Base-by-base conservation (phyloP, 1,140 invertebrate species). In the Tyrophagus putrescentiae region DNA sequence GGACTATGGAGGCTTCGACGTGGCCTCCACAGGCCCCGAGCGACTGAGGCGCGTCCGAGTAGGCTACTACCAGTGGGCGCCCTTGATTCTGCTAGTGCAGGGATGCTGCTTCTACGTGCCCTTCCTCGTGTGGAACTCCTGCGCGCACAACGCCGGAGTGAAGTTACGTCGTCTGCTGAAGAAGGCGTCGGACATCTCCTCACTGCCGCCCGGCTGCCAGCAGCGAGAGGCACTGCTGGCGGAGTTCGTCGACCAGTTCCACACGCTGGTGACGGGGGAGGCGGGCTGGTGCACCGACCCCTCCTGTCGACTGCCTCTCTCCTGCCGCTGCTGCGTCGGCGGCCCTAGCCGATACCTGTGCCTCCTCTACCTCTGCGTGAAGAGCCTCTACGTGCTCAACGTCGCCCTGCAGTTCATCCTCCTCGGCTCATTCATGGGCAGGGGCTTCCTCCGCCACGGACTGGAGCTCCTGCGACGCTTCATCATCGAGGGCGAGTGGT, bases 11-110 rank as follows among this genome's bases (percentile, higher is more conserved):
- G 65, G 60, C 7, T 63, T 65, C 6, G 65, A 70, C 29, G 63
- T 65, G 11, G 60, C 62, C 4, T 57, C 60, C 33, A 64, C 66
- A 7, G 62, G 60, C 25, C 63, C 67, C 36, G 70, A 70, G 31
- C 64, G 67, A 28, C 61, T 70, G 36, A 59, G 61, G 28, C 65
- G 65, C 59, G 70, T 72, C 5, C 66, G 69, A 48, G 71, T 74
- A 18, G 70, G 68, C 57, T 79, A 79, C 64, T 78, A 78, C 65
- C 77, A 78, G 65, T 78, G 77, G 77, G 73, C 77, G 5, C 77
- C 77, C 4, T 72, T 78, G 29, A 76, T 78, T 60, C 65, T 78
- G 13, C 64, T 77, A 27, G 68, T 77, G 3, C 75, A 78, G 67
- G 77, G 76, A 4, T 70, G 76, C 28, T 68, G 77, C 53, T 79